These are phyloP conservation scores for Eupithecia tripunctaria DNA, from an alignment of 2,888 invertebrate species.

Conservation along the genomic window DNA sequence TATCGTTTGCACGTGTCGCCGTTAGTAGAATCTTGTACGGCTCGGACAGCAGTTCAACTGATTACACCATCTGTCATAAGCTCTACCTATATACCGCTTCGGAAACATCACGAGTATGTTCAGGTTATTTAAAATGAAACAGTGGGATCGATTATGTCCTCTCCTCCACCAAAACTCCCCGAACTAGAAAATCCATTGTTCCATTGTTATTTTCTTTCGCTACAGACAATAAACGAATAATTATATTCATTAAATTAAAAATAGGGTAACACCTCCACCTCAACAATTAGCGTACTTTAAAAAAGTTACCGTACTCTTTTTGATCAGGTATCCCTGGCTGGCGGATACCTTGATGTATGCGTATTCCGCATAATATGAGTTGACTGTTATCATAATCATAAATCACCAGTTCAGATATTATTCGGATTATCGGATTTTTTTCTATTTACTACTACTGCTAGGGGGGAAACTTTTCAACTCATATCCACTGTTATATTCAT, in stretches of 20 bases:
- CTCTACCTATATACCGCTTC: constrained; percentile 40
- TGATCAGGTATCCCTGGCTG: no score
- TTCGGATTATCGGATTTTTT: no score
- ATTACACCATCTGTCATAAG: constrained; percentile 55
- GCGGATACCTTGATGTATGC: no score
- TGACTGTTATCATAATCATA: background rate
- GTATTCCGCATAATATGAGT: background rate
- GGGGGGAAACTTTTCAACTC: no score
- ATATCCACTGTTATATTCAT: no score
- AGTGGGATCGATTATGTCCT: no score
- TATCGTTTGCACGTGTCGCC: constrained; percentile 63
- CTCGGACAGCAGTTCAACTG: constrained; percentile 50
- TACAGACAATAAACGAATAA: background rate
- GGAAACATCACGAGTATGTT: constrained; percentile 24
- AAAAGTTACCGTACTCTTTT: no score
- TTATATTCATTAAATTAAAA: no score
- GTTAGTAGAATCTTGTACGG: constrained; percentile 58
- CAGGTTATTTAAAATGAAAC: background rate
- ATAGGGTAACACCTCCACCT: no score
- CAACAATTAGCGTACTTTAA: background rate
- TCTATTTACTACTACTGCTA: no score
- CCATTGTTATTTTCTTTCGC: background rate
- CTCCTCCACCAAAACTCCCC: background rate
- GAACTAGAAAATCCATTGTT: background rate
- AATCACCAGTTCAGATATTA: no score